Evolutionary conservation across 2,888 invertebrate genomes (phyloP).

Genomic region (Serripes groenlandicus): DNA sequence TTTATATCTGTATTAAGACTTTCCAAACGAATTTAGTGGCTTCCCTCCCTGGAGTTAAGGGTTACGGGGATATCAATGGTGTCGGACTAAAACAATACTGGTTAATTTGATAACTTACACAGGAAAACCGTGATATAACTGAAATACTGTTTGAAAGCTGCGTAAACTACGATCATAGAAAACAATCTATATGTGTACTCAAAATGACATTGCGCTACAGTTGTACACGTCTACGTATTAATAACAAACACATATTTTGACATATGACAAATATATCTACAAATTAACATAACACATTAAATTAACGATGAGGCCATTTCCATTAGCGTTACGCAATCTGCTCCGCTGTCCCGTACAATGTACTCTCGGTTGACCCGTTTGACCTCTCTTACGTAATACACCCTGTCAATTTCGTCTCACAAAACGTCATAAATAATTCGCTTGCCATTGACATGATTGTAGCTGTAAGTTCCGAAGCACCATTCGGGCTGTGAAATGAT

Average conservation of each 20-base stretch:
- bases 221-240: neutral
- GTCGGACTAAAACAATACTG: no score
- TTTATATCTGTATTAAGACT: no score
- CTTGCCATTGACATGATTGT: neutral
- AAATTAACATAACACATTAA: conserved; percentile 29
- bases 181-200: no score
- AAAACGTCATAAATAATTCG: conserved; percentile 9
- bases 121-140: no score
- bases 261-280: conserved; percentile 9
- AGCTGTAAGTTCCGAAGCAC: neutral
- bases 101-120: no score
- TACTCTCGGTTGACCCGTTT: neutral
- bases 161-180: no score
- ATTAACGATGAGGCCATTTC: conserved; percentile 15
- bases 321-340: conserved; percentile 22
- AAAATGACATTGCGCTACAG: no score
- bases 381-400: conserved; percentile 5
- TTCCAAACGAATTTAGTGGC: no score
- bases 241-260: conserved; percentile 16
- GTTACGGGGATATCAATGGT: no score
- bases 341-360: neutral
- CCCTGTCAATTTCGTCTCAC: conserved; percentile 1
- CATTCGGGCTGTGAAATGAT: neutral
- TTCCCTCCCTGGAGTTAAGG: no score
- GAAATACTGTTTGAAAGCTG: no score